phyloP scores from a whole-genome alignment of 2,113 vertebrate species.

The Silurus glanis region DNA sequence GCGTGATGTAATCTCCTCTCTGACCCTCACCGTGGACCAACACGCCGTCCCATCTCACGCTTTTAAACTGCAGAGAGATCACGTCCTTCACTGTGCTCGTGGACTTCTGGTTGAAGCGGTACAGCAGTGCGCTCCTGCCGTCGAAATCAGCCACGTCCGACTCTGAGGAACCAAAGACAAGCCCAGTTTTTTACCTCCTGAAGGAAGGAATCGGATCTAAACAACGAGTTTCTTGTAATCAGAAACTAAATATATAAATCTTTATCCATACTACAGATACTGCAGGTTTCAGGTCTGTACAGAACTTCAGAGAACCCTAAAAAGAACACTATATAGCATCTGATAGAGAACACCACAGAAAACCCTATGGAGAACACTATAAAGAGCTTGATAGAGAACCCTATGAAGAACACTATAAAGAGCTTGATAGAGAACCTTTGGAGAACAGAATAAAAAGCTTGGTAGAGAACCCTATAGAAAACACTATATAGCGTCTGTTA shows the following conservation, averaged over 20 bases:
- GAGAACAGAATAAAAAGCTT: background rate
- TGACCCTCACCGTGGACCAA: conserved; percentile 86
- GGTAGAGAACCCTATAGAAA: background rate
- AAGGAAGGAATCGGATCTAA: background rate
- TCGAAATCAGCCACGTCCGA: conserved; percentile 85
- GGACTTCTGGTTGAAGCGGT: conserved; percentile 87
- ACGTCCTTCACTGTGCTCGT: conserved; percentile 88
- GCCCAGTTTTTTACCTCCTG: background rate
- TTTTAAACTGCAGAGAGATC: conserved; percentile 85
- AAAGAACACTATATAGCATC: no score
- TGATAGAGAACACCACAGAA: no score
- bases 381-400: no score
- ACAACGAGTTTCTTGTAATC: background rate
- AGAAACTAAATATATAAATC: background rate
- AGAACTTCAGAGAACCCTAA: background rate
- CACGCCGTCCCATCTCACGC: conserved; percentile 81
- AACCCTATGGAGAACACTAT: no score
- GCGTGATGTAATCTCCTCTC: conserved; percentile 81
- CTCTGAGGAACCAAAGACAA: conserved; percentile 63
- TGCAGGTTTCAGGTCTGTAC: background rate
- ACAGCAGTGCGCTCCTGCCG: conserved; percentile 83
- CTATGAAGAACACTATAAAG: no score
- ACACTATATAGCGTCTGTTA: background rate
- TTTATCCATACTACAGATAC: background rate
- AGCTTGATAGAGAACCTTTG: no score